phyloP scores from a whole-genome alignment of 1,140 invertebrate species.

The Battus philenor region DNA sequence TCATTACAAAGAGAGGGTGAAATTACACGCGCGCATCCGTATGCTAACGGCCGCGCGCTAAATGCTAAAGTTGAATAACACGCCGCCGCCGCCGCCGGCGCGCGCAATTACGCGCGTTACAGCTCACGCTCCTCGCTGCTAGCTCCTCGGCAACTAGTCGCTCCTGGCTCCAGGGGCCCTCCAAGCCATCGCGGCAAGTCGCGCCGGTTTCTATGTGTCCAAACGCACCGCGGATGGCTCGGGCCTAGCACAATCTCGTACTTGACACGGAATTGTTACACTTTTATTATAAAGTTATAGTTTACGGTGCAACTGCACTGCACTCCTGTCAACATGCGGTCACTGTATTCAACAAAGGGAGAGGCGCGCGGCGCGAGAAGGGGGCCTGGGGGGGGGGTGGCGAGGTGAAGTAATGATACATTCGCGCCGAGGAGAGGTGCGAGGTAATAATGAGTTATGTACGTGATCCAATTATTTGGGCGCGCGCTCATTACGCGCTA shows the following conservation, averaged over 20 bases:
- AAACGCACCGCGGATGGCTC: no score
- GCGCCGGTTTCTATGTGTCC: no score
- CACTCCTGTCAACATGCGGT: no score
- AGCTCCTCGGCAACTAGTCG: no score
- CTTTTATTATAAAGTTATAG: no score
- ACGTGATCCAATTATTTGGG: constrained; percentile 77
- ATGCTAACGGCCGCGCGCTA: constrained; percentile 52
- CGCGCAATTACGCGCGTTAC: constrained; percentile 8
- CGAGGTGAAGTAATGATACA: constrained; percentile 61
- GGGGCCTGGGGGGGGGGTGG: constrained; percentile 17
- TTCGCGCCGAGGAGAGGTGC: constrained; percentile 60
- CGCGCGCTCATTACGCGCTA: constrained; percentile 75
- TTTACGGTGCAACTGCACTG: no score
- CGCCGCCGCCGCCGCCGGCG: constrained; percentile 11
- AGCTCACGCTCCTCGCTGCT: no score
- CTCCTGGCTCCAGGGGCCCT: no score
- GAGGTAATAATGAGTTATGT: constrained; percentile 77
- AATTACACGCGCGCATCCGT: constrained; percentile 60
- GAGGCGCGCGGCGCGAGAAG: constrained; percentile 16
- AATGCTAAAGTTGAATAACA: constrained; percentile 71
- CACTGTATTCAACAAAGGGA: no score
- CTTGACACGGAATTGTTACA: no score
- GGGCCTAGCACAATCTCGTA: no score
- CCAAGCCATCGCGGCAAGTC: no score
- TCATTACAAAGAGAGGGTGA: constrained; percentile 69